phyloP scores from a whole-genome alignment of 2,797 vertebrate genomes.

The Nasua narica region DNA sequence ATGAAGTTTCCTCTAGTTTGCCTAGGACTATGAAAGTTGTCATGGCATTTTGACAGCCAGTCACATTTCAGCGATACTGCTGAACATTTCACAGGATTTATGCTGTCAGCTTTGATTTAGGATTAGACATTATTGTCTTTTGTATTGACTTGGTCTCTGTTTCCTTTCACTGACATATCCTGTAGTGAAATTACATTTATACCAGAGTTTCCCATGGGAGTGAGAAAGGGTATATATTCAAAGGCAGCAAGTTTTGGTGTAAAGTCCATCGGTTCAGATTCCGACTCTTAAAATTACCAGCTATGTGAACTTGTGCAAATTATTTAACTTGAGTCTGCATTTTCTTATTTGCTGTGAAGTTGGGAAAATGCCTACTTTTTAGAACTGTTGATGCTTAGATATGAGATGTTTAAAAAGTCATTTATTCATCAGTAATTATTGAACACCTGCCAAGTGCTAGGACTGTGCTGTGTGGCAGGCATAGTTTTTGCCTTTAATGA shows the following conservation, averaged over 20 bases:
- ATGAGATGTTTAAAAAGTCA: not conserved
- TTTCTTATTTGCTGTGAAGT: not conserved
- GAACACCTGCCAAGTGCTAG: not conserved
- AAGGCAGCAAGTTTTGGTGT: not conserved
- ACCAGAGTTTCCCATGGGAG: conserved; percentile 9
- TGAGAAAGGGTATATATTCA: not conserved
- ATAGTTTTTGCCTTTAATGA: not conserved
- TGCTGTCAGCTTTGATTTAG: conserved; percentile 51
- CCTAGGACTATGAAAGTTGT: conserved; percentile 45
- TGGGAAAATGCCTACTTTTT: not conserved
- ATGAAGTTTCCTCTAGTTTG: not conserved
- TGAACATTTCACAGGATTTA: conserved; percentile 41
- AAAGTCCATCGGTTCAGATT: not conserved
- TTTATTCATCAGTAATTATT: not conserved
- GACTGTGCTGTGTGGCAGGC: not conserved
- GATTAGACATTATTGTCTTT: conserved; percentile 27
- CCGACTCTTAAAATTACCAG: not conserved
- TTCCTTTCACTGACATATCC: conserved; percentile 42
- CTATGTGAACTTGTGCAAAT: not conserved
- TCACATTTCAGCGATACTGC: conserved; percentile 49
- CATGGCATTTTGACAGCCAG: not conserved
- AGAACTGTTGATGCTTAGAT: not conserved
- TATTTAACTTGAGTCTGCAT: not conserved
- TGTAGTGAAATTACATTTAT: conserved; percentile 36
- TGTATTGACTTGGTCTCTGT: conserved; percentile 49